Base-by-base conservation (phyloP, 2,888 invertebrate genomes). In the Sericinus montela region DNA sequence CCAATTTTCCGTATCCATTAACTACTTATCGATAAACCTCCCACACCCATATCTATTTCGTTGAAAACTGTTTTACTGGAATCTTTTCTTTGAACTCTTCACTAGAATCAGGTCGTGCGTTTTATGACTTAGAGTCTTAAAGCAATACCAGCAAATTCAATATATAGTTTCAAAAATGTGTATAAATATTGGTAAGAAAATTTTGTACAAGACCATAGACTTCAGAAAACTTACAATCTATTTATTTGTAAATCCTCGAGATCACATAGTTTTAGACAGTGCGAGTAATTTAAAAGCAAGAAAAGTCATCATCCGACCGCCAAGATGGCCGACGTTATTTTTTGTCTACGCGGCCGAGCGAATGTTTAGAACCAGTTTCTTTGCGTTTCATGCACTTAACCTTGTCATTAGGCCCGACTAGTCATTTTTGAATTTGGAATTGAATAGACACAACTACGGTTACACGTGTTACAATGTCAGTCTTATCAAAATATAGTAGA, bases 281-380 rank as follows among this genome's bases (percentile, higher is more conserved):
- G 41, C 11, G 38, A 37, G 52, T 47, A 52, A 54, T 55, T 53
- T 53, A 53, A 56, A 53, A 52, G 56, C 56, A 56, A 59, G 59
- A 58, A 62, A 58, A 59, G 62, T 62, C 65, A 63, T 65, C 60
- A 62, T 57, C 58, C 55, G 58, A 54, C 54, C 55, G 42, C 55
- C 63, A 65, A 66, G 61, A 66, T 65, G 65, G 66, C 63, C 53
- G 62, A 52, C 55, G 48, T 19, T 46, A 53, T 67, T 67, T 67
- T 67, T 67, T 66, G 65, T 67, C 66, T 66, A 65, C 59, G 55
- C 53, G 65, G 63, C 63, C 55, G 50, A 50, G 63, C 60, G 59
- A 62, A 62, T 63, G 62, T 63, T 64, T 58, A 62, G 61, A 67
- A 67, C 67, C 63, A 62, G 67, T 67, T 67, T 63, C 66, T 65